A percentile compares a stretch with the other conserved stretches of the same genome.
phyloP scores from a whole-genome alignment of 2,113 vertebrate genomes.

The human region GRCh38 chr5:165289001-165289500 shows the following conservation, averaged over 20 bases:
- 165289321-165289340: conserved; percentile 41
- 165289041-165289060: neutral
- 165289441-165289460: neutral
- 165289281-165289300: neutral
- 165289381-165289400: neutral
- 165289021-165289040: neutral
- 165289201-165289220: neutral
- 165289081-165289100: neutral
- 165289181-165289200: too few relatives aligned
- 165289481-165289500: neutral
- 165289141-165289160: neutral
- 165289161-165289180: too few relatives aligned
- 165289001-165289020: neutral
- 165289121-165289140: neutral
- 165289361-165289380: conserved; percentile 1
- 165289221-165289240: neutral
- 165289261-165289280: neutral
- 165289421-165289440: neutral
- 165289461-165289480: neutral
- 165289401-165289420: neutral
- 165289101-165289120: neutral
- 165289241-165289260: neutral
- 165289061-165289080: neutral
- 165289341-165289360: neutral
- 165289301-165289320: neutral